Evolutionary conservation across 2,113 vertebrate species (phyloP).

Genomic region (Hippotragus niger): DNA sequence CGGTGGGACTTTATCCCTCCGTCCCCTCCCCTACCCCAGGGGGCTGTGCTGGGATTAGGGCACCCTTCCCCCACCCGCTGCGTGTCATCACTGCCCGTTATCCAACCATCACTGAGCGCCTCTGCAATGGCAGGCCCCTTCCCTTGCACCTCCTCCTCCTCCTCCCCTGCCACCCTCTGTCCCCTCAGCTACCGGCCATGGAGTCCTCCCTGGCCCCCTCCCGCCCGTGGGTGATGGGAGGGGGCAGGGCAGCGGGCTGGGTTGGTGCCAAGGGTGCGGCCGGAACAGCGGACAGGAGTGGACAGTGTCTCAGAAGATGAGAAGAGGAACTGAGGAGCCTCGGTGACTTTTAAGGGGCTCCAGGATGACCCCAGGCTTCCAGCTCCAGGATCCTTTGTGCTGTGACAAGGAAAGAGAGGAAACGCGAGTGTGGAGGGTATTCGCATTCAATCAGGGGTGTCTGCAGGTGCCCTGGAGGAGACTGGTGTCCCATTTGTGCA

Average conservation of each 20-base stretch:
- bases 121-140: neutral
- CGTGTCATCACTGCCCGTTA: too few relatives aligned
- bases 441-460: neutral
- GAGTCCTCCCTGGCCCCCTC: neutral
- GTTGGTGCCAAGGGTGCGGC: neutral
- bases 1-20: neutral
- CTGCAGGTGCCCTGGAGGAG: neutral
- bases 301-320: neutral
- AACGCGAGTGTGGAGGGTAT: neutral
- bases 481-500: neutral
- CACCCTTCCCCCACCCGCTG: neutral
- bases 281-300: neutral
- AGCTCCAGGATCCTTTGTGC: neutral
- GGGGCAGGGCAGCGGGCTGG: neutral
- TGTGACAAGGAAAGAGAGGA: neutral
- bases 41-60: neutral
- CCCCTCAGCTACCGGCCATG: neutral
- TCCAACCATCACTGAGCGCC: rapidly evolving
- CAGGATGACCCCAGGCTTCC: neutral
- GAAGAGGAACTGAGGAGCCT: neutral
- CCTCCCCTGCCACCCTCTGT: neutral
- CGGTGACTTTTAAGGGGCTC: neutral
- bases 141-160: neutral
- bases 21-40: rapidly evolving
- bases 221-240: neutral